Conservation (phyloP, 1,140 invertebrate species). For the Lutraria rhynchaena region DNA sequence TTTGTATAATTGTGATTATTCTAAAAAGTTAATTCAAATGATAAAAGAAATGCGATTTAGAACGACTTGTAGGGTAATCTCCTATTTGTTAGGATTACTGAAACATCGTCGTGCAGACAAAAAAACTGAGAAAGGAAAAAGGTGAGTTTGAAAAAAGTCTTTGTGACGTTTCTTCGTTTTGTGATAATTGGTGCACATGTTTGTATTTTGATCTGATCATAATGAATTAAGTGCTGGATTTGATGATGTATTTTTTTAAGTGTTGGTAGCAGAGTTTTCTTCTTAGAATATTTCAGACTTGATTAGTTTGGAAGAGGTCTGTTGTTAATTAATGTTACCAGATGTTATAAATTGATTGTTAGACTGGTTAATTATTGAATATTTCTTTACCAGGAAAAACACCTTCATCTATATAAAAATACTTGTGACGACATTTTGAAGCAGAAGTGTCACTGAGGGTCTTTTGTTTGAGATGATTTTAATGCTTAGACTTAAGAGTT, state of each 20-base stretch:
- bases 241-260: background rate
- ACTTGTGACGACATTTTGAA: background rate
- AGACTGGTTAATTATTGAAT: no score
- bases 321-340: no score
- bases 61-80: conserved; percentile 29
- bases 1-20: no score
- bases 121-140: background rate
- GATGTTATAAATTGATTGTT: no score
- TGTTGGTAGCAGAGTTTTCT: background rate
- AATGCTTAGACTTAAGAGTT: background rate
- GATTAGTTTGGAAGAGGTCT: no score
- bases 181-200: background rate
- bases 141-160: background rate
- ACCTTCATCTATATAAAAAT: no score
- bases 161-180: background rate
- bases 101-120: background rate
- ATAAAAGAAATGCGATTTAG: conserved; percentile 30
- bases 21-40: no score
- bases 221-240: background rate
- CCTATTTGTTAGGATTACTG: conserved; percentile 18
- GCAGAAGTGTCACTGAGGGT: background rate
- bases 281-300: no score
- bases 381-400: no score
- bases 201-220: background rate
- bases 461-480: background rate